Base-by-base conservation (phyloP, 2,797 vertebrate genomes). In the Tragopan temminckii region DNA sequence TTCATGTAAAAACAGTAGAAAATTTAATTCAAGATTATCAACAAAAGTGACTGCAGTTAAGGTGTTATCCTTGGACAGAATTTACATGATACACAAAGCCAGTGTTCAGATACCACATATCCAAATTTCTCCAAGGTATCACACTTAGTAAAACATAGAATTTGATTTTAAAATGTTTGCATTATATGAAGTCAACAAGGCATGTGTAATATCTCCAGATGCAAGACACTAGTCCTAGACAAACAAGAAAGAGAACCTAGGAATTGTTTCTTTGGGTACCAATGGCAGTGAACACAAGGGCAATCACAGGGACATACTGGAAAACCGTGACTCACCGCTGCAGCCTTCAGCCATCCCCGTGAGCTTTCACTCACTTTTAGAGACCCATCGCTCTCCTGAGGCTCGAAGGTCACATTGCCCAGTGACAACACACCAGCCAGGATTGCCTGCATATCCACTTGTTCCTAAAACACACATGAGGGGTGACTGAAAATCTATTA, bases 381-480 rank as follows among this genome's bases (percentile, higher is more conserved):
- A 31, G 88, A 91, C 1, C 97, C 97, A 7, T 13, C 68, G 16
- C 53, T 89, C 29, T 98, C 98, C 29, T 97, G 96, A 16, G 97
- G 92, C 61, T 97, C 95, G 68, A 98, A 98, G 40, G 94, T 93
- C 77, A 98, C 97, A 40, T 98, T 98, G 29, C 98, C 98, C 55
- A 98, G 88, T 67, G 98, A 98, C 78, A 98, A 87, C 61, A 98
- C 96, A 46, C 98, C 98, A 19, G 98, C 97, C 52, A 98, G 95
- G 83, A 98, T 97, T 17, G 97, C 96, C 90, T 98, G 97, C 97
- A 98, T 97, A 93, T 98, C 98, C 69, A 98, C 97, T 93, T 98
- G 98, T 80, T 98, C 98, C 98, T 98, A 74, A 61, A 94, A 77
- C 29, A 93, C 31, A 61, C 10, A 70, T 67, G 29, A 62, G 89